Base-by-base conservation (phyloP, 2,797 vertebrate species). In the Anguilla megastoma region DNA sequence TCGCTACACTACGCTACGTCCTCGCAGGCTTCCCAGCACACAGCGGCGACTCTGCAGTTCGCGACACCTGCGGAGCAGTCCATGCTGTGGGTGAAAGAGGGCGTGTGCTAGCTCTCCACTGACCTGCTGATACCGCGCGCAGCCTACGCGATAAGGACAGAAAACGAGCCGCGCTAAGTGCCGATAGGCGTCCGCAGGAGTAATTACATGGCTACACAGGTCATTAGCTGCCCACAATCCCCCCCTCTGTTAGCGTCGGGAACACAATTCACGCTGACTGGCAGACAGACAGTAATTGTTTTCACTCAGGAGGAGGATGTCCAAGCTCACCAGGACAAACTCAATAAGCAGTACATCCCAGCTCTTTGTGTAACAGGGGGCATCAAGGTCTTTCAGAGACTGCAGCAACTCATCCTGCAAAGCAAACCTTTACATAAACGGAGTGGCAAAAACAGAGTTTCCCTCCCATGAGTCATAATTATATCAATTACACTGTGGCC, bases 401-500 rank as follows among this genome's bases (percentile, higher is more conserved):
- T 60, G 85, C 69, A 86, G 24, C 41, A 33, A 84, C 86, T 63
- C 66, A 85, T 90, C 66, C 71, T 88, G 79, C 7, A 89, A 89
- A 76, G 90, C 88, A 84, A 93, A 92, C 85, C 90, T 93, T 95
- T 92, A 90, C 88, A 90, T 93, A 91, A 90, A 91, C 90, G 85
- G 85, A 89, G 91, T 89, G 36, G 4, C 66, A 88, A 88, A 89
- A 91, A 92, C 30, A 88, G 14, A 90, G 84, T 48, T 90, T 91
- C 86, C 41, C 41, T 89, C 88, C 60, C 60, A 30, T 66, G 33
- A 63, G 56, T 45, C 85, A 45, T 33, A 10, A 33, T 63, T 88
- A 92, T 85, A 92, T 91, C 92, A 89, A 86, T 94, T 88, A 94
- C 93, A 95, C 92, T 91, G 91, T 48, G 89, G 91, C 89, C 91